Evolutionary conservation across 2,113 vertebrate genomes (phyloP).

Genomic region (Zeus faber): DNA sequence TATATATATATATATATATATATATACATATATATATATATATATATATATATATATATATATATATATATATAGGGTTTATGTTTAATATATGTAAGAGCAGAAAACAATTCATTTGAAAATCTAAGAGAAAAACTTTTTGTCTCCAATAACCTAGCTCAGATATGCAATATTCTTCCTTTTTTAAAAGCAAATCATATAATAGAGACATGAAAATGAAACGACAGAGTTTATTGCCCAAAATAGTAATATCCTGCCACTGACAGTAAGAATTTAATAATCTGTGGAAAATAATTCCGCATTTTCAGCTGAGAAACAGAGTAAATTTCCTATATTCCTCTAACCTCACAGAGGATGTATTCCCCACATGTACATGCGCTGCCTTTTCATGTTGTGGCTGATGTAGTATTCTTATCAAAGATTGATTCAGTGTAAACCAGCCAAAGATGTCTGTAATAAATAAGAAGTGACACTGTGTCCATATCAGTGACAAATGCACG

Average conservation of each 20-base stretch:
- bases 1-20: background rate
- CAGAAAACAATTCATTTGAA: conserved; percentile 3
- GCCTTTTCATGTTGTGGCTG: conserved; percentile 43
- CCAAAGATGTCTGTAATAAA: conserved; percentile 70
- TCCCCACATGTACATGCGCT: conserved; percentile 35
- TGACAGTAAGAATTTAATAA: conserved; percentile 25
- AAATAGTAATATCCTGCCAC: conserved; percentile 39
- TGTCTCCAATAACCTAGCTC: conserved; percentile 2
- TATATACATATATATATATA: no score
- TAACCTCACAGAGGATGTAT: conserved; percentile 32
- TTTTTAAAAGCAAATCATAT: conserved; percentile 16
- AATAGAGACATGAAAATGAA: conserved; percentile 16
- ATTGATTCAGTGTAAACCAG: conserved; percentile 79
- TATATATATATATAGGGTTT: no score
- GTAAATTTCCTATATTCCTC: conserved; percentile 8
- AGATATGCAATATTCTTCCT: conserved; percentile 18
- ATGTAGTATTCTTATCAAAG: conserved; percentile 76
- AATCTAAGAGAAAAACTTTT: conserved; percentile 8
- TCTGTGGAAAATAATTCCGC: conserved; percentile 16
- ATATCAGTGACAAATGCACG: conserved; percentile 68
- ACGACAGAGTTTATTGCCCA: conserved; percentile 11
- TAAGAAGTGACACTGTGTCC: conserved; percentile 65
- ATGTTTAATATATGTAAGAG: no score
- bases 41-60: no score
- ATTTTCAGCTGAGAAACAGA: conserved; percentile 25